phyloP scores from a whole-genome alignment of 2,888 invertebrate genomes.

The Leucania comma region DNA sequence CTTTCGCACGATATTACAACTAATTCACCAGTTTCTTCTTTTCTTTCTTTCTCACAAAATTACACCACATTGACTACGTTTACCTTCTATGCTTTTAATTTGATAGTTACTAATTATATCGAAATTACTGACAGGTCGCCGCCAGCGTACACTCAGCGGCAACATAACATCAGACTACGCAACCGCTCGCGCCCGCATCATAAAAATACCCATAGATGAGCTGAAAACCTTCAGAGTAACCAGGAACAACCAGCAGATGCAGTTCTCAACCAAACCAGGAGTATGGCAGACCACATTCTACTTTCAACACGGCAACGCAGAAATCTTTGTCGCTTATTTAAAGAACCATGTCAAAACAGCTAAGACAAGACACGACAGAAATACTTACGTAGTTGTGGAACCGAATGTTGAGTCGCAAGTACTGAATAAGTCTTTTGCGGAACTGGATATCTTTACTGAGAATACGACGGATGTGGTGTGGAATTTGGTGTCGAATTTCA shows the following conservation, averaged over 20 bases:
- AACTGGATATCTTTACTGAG: conserved; percentile 95
- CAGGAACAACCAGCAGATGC: conserved; percentile 85
- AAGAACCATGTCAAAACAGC: conserved; percentile 92
- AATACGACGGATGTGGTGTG: conserved; percentile 92
- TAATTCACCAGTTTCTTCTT: no score
- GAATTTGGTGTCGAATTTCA: conserved; percentile 89
- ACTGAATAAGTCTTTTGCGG: conserved; percentile 96
- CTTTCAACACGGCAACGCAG: conserved; percentile 97
- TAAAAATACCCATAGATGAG: conserved; percentile 83
- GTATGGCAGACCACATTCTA: conserved; percentile 95
- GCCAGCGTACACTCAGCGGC: conserved; percentile 91
- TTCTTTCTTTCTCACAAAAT: not conserved
- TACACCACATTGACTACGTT: not conserved
- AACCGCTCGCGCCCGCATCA: conserved; percentile 83
- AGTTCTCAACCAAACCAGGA: conserved; percentile 84
- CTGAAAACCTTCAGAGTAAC: conserved; percentile 84
- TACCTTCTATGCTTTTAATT: not conserved
- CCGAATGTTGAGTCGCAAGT: conserved; percentile 92
- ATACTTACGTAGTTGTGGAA: conserved; percentile 92
- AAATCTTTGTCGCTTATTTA: conserved; percentile 92
- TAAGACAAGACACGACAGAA: conserved; percentile 93
- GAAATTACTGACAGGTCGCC: conserved; percentile 83
- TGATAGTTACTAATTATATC: not conserved
- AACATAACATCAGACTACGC: conserved; percentile 87
- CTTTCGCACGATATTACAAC: no score